phyloP scores from a whole-genome alignment of 2,113 vertebrate species.

The Amia ocellicauda region DNA sequence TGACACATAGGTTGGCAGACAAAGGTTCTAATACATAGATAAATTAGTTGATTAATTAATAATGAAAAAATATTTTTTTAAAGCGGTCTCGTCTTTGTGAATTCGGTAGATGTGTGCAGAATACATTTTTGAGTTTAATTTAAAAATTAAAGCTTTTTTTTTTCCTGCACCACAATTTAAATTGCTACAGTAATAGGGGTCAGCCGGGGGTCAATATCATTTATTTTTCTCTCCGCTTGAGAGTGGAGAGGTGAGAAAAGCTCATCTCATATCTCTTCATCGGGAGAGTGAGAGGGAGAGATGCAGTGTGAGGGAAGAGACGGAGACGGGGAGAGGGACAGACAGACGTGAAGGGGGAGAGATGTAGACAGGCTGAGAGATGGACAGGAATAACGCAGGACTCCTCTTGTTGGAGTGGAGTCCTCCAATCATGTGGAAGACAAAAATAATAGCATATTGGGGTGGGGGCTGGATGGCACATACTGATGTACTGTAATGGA shows the following conservation, averaged over 20 bases:
- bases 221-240: slow-evolving; percentile 73
- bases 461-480: too few species aligned
- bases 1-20: slow-evolving; percentile 37
- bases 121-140: slow-evolving; percentile 71
- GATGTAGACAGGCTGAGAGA: slow-evolving; percentile 29
- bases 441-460: not conserved
- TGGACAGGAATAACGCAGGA: not conserved
- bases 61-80: slow-evolving; percentile 51
- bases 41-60: slow-evolving; percentile 72
- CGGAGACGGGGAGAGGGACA: slow-evolving; percentile 20
- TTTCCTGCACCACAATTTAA: slow-evolving; percentile 58
- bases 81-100: slow-evolving; percentile 51
- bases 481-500: too few species aligned
- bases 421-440: not conserved
- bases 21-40: slow-evolving; percentile 45
- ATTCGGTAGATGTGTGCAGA: slow-evolving; percentile 57
- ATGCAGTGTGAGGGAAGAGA: slow-evolving; percentile 21
- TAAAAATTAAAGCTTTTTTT: slow-evolving; percentile 59
- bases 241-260: slow-evolving; percentile 75
- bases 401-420: too few species aligned
- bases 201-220: slow-evolving; percentile 76
- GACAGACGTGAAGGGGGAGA: not conserved
- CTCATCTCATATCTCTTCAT: slow-evolving; percentile 57
- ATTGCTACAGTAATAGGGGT: slow-evolving; percentile 78
- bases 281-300: slow-evolving; percentile 43